Conservation (phyloP, 92 coral and sea anemone species). For the Porites divaricata region DNA sequence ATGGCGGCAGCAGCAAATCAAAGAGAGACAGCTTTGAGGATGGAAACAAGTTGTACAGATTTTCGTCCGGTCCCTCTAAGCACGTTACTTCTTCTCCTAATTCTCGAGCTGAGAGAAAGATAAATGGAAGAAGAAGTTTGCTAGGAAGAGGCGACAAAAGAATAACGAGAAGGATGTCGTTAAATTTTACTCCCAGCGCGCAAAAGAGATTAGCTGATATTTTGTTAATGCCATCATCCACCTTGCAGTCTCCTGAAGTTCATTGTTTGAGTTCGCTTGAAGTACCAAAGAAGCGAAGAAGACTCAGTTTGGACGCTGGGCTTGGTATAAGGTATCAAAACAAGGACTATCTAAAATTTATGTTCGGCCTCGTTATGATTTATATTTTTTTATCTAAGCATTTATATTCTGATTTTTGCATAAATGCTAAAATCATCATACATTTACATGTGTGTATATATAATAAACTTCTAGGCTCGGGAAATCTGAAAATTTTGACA, state of each 20-base stretch:
- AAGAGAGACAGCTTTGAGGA: slow-evolving; percentile 63
- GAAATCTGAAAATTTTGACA: no score
- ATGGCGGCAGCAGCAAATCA: slow-evolving; percentile 41
- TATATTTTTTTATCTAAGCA: neutral
- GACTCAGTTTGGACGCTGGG: slow-evolving; percentile 51
- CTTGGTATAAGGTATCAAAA: slow-evolving; percentile 27
- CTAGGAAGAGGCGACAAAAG: slow-evolving; percentile 9
- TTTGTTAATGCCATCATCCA: neutral
- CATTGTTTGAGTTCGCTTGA: slow-evolving; percentile 15
- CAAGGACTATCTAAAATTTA: no score
- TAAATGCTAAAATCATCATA: neutral
- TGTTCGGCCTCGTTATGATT: neutral
- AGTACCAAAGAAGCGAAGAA: slow-evolving; percentile 47
- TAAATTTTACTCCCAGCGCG: slow-evolving; percentile 44
- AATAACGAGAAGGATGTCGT: slow-evolving; percentile 46
- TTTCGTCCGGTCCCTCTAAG: slow-evolving; percentile 24
- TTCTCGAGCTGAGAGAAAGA: slow-evolving; percentile 26
- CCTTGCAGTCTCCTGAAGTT: slow-evolving; percentile 9
- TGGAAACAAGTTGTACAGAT: slow-evolving; percentile 69
- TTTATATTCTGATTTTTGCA: neutral
- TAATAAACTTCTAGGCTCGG: no score
- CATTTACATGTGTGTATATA: no score
- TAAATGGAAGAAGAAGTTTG: slow-evolving; percentile 52
- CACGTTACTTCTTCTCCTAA: slow-evolving; percentile 9
- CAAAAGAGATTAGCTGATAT: slow-evolving; percentile 34